Conservation (phyloP, 2,888 invertebrate genomes). For the Tetanocera ferruginea region DNA sequence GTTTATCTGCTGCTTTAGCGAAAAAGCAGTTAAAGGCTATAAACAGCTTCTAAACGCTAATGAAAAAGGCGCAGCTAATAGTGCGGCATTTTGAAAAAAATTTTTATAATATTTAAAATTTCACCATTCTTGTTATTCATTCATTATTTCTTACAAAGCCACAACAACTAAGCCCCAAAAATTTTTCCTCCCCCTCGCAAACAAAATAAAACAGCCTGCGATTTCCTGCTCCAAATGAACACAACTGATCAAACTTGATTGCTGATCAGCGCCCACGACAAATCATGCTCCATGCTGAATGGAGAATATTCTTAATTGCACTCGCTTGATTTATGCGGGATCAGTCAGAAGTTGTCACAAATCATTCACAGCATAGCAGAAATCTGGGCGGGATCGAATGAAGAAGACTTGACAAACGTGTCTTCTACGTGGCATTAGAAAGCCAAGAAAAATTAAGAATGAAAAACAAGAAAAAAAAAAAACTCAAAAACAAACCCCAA, state of each 20-base stretch:
- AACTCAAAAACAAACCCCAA: not conserved
- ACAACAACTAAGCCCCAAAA: no score
- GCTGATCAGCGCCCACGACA: not conserved
- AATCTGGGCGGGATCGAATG: not conserved
- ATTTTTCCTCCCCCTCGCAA: not conserved
- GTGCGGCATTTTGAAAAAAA: no score
- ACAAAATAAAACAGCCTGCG: not conserved
- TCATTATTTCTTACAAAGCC: no score
- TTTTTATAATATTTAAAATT: no score
- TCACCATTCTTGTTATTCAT: no score
- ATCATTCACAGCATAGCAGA: constrained; percentile 55
- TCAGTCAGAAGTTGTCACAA: constrained; percentile 60
- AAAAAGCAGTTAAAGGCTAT: no score
- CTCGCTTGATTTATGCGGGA: constrained; percentile 17
- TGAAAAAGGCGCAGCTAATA: no score
- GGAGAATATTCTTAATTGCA: not conserved
- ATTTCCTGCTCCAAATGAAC: not conserved
- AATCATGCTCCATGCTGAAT: not conserved
- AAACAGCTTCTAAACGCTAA: no score
- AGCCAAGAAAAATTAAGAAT: not conserved
- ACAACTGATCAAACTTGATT: not conserved
- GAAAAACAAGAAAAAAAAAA: not conserved
- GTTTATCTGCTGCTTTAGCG: no score
- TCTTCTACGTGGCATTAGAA: not conserved
- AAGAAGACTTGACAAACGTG: not conserved